phyloP scores from a whole-genome alignment of 2,888 invertebrate species.

The Atrina japonica region DNA sequence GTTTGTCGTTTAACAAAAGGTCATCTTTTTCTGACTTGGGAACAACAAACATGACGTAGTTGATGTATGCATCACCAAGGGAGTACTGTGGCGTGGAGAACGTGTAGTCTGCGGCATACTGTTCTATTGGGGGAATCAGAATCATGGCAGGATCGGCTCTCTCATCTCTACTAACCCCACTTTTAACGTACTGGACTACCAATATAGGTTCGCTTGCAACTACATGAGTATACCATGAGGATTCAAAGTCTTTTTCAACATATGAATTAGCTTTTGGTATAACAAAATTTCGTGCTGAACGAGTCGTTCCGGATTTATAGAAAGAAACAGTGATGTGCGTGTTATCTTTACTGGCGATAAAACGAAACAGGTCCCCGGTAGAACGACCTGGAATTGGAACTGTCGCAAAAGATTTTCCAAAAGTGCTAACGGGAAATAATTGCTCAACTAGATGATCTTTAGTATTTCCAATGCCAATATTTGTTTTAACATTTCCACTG shows the following conservation, averaged over 20 bases:
- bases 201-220: slow-evolving; percentile 48
- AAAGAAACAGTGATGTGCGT: too few relatives aligned
- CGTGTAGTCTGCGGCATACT: too few relatives aligned
- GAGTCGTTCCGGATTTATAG: too few relatives aligned
- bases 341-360: slow-evolving; percentile 40
- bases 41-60: slow-evolving; percentile 51
- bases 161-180: slow-evolving; percentile 43
- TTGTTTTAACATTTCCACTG: slow-evolving; percentile 60
- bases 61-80: slow-evolving; percentile 35
- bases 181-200: slow-evolving; percentile 56
- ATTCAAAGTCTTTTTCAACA: slow-evolving; percentile 23
- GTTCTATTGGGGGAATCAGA: slow-evolving; percentile 53
- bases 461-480: slow-evolving; percentile 26
- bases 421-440: slow-evolving; percentile 56
- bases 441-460: slow-evolving; percentile 35
- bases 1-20: slow-evolving; percentile 35
- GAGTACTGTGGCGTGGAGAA: too few relatives aligned
- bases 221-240: slow-evolving; percentile 37
- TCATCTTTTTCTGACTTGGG: slow-evolving; percentile 42
- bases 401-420: slow-evolving; percentile 67
- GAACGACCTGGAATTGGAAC: slow-evolving; percentile 61
- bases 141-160: slow-evolving; percentile 64
- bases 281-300: not conserved
- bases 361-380: slow-evolving; percentile 60
- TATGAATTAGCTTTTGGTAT: slow-evolving; percentile 3